phyloP scores from a whole-genome alignment of 2,888 invertebrate genomes.

The Icerya purchasi region DNA sequence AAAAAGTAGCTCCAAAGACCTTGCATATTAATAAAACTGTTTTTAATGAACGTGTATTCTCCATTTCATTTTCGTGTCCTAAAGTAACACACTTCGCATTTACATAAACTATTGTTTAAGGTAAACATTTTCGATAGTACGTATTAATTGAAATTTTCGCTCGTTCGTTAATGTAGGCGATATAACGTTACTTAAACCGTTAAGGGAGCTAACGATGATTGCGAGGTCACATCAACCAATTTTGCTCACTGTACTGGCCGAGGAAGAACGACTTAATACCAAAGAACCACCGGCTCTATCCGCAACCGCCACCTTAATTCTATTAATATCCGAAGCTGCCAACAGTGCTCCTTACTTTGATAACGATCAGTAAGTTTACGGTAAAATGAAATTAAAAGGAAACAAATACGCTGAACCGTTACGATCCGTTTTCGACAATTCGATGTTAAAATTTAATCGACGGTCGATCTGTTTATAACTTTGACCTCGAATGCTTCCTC shows the following conservation, averaged over 20 bases:
- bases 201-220: slow-evolving; percentile 57
- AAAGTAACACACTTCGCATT: no score
- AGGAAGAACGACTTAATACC: slow-evolving; percentile 39
- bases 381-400: no score
- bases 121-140: no score
- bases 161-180: slow-evolving; percentile 31
- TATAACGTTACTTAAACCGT: slow-evolving; percentile 42
- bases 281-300: slow-evolving; percentile 56
- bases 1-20: no score
- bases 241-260: slow-evolving; percentile 60
- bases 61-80: no score
- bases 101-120: no score
- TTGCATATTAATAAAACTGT: no score
- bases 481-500: no score
- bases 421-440: no score
- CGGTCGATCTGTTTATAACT: background rate
- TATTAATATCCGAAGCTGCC: slow-evolving; percentile 54
- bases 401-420: no score
- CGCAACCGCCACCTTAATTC: slow-evolving; percentile 58
- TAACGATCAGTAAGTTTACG: slow-evolving; percentile 26
- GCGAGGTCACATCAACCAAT: slow-evolving; percentile 66
- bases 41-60: no score
- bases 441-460: background rate
- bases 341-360: slow-evolving; percentile 60
- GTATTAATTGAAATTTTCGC: no score